These are phyloP conservation scores for Aphelinus certus DNA, from an alignment of 1,140 invertebrate genomes.

Conservation along the genomic window DNA sequence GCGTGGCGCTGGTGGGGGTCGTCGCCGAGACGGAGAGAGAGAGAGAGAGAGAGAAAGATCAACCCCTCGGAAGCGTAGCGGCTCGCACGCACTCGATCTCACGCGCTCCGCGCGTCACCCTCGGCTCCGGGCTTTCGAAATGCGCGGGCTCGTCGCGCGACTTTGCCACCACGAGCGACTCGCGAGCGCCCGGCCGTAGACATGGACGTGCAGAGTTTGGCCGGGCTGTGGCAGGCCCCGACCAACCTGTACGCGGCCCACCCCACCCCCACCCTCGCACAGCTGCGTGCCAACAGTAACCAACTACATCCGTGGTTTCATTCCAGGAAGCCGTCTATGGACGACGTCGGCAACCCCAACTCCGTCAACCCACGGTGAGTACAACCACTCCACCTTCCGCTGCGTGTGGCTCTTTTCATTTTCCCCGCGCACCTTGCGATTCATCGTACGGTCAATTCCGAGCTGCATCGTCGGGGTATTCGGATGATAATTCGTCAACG, in stretches of 20 bases:
- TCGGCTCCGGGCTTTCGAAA: not conserved
- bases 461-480: no score
- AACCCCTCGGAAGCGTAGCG: slow-evolving; percentile 28
- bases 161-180: not conserved
- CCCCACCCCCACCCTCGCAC: slow-evolving; percentile 60
- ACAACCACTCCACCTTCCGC: not conserved
- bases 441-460: no score
- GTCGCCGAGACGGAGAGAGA: not conserved
- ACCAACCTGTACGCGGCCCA: slow-evolving; percentile 45
- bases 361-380: slow-evolving; percentile 80
- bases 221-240: slow-evolving; percentile 60
- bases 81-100: slow-evolving; percentile 31
- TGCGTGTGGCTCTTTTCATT: no score
- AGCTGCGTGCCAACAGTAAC: slow-evolving; percentile 61
- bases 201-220: slow-evolving; percentile 53
- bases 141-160: not conserved
- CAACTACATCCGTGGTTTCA: slow-evolving; percentile 67
- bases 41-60: slow-evolving; percentile 1
- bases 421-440: no score
- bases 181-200: not conserved
- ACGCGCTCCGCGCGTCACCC: slow-evolving; percentile 22
- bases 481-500: no score
- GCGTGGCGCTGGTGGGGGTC: not conserved
- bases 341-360: slow-evolving; percentile 75
- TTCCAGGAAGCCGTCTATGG: slow-evolving; percentile 79